Evolutionary conservation across 2,888 invertebrate species (phyloP).

Genomic region (Lucinisca nassula): DNA sequence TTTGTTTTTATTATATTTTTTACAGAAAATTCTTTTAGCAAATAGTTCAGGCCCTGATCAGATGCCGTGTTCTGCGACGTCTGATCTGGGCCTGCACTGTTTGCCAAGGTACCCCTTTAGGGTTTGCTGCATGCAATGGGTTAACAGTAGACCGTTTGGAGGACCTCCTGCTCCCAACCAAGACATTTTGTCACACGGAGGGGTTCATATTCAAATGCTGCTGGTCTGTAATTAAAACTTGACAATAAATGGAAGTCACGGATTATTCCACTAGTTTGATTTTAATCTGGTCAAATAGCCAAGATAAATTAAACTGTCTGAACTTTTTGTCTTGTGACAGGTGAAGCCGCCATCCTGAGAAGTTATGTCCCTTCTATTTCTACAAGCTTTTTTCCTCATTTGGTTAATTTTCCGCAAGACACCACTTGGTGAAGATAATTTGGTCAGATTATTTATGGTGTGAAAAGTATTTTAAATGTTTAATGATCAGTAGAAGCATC

Average conservation of each 20-base stretch:
- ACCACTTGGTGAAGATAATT: neutral
- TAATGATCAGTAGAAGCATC: neutral
- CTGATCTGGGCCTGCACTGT: too few species aligned
- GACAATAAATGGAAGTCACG: neutral
- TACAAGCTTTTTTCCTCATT: neutral
- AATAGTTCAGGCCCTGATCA: too few species aligned
- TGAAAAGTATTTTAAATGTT: conserved; percentile 5
- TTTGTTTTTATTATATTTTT: too few species aligned
- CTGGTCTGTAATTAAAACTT: neutral
- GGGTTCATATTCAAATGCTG: too few species aligned
- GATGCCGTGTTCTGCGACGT: too few species aligned
- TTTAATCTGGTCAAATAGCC: conserved; percentile 13
- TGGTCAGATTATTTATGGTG: conserved; percentile 9
- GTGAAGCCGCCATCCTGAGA: neutral
- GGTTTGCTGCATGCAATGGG: too few species aligned
- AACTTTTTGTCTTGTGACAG: neutral
- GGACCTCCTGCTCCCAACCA: too few species aligned
- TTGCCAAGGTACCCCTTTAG: too few species aligned
- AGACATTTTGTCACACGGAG: too few species aligned
- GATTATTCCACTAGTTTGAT: conserved; percentile 9
- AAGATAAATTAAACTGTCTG: conserved; percentile 15
- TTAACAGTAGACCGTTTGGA: too few species aligned
- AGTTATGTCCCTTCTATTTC: conserved; percentile 1
- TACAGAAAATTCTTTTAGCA: too few species aligned
- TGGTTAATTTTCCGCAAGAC: neutral